phyloP scores from a whole-genome alignment of 2,888 invertebrate genomes.

The Hypomecis atomaria region DNA sequence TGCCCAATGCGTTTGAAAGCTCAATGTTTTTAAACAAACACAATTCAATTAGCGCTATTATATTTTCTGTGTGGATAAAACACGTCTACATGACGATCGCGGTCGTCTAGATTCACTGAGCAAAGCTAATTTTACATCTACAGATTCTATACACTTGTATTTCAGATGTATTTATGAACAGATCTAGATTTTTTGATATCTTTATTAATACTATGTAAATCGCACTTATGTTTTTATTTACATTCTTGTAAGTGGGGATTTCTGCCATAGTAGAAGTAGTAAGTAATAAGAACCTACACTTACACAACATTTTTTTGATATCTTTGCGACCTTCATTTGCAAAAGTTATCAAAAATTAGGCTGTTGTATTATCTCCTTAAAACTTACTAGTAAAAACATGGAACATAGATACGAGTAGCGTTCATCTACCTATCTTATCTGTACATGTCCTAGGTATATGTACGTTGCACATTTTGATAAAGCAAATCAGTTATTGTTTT shows the following conservation, averaged over 20 bases:
- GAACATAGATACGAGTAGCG: background rate
- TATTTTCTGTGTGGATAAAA: conserved; percentile 21
- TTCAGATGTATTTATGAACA: conserved; percentile 2
- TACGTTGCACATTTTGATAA: conserved; percentile 1
- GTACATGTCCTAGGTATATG: background rate
- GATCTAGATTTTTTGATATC: background rate
- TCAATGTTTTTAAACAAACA: conserved; percentile 22
- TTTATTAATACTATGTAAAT: too few species aligned
- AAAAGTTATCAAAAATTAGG: too few species aligned
- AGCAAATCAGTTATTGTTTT: conserved; percentile 3
- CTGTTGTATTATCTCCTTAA: too few species aligned
- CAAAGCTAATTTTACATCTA: conserved; percentile 13
- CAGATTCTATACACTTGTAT: conserved; percentile 11
- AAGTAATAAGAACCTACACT: too few species aligned
- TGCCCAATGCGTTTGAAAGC: background rate
- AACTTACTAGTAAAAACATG: background rate
- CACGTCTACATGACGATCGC: conserved; percentile 23
- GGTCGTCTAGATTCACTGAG: conserved; percentile 4
- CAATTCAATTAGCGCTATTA: conserved; percentile 19
- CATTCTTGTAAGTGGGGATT: too few species aligned
- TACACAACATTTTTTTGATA: too few species aligned
- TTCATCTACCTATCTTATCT: conserved; percentile 7
- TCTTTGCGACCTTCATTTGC: too few species aligned
- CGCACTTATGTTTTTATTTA: too few species aligned
- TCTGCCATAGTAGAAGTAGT: too few species aligned